Evolutionary conservation across 2,797 vertebrate species (phyloP).

Genomic region (Poecilia picta): DNA sequence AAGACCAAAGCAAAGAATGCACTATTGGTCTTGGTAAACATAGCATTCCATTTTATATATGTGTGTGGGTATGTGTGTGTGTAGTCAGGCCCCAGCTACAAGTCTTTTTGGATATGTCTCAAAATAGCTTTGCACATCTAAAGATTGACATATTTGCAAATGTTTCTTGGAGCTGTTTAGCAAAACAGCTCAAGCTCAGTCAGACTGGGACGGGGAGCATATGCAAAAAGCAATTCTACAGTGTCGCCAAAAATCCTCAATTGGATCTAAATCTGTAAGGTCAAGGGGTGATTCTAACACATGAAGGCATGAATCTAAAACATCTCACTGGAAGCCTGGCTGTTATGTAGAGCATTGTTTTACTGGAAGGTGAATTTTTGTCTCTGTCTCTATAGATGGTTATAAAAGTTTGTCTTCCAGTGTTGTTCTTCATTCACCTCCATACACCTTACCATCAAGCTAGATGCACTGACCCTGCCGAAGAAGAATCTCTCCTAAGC

Average conservation of each 20-base stretch:
- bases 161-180: not conserved
- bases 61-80: too few relatives aligned
- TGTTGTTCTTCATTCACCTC: not conserved
- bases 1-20: not conserved
- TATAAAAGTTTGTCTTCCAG: not conserved
- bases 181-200: not conserved
- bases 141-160: not conserved
- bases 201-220: not conserved
- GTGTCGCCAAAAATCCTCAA: not conserved
- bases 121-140: slow-evolving; percentile 2
- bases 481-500: not conserved
- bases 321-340: not conserved
- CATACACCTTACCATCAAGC: not conserved
- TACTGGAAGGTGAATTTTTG: not conserved
- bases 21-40: too few relatives aligned
- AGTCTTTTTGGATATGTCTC: not conserved
- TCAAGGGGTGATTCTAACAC: not conserved
- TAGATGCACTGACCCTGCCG: not conserved
- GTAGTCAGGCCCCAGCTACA: not conserved
- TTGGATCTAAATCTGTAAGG: not conserved
- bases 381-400: not conserved
- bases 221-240: not conserved
- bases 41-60: too few relatives aligned
- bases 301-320: not conserved
- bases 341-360: not conserved